These are phyloP conservation scores for Shinisaurus crocodilurus DNA, from an alignment of 2,113 vertebrate species.

Conservation along the genomic window DNA sequence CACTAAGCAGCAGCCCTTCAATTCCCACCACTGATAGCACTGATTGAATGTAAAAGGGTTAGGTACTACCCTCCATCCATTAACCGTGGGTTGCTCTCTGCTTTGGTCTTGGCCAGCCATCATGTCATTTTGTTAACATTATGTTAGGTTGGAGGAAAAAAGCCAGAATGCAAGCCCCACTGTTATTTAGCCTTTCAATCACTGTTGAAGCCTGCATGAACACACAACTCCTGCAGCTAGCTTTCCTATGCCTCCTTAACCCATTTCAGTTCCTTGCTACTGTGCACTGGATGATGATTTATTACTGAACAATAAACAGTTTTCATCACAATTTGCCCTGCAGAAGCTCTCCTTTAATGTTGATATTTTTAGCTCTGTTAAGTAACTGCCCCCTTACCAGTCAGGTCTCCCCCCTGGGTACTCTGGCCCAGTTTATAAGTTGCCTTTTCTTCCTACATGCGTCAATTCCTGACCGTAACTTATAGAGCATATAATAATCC, in stretches of 20 bases:
- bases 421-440: background rate
- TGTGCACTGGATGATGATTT: constrained; percentile 12
- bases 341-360: background rate
- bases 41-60: background rate
- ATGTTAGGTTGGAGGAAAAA: background rate
- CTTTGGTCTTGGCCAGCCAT: background rate
- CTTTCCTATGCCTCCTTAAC: background rate
- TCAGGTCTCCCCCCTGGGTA: background rate
- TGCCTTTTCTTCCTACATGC: background rate
- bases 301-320: constrained; percentile 20
- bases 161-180: background rate
- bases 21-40: background rate
- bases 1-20: background rate
- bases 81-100: background rate
- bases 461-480: constrained; percentile 6
- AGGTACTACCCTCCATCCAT: background rate
- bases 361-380: constrained; percentile 34
- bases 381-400: background rate
- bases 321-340: constrained; percentile 22
- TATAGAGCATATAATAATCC: background rate
- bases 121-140: background rate
- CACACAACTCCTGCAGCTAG: background rate
- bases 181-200: background rate
- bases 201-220: background rate
- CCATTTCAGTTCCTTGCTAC: background rate